phyloP scores from a whole-genome alignment of 1,140 invertebrate genomes.

The Heliothis virescens region DNA sequence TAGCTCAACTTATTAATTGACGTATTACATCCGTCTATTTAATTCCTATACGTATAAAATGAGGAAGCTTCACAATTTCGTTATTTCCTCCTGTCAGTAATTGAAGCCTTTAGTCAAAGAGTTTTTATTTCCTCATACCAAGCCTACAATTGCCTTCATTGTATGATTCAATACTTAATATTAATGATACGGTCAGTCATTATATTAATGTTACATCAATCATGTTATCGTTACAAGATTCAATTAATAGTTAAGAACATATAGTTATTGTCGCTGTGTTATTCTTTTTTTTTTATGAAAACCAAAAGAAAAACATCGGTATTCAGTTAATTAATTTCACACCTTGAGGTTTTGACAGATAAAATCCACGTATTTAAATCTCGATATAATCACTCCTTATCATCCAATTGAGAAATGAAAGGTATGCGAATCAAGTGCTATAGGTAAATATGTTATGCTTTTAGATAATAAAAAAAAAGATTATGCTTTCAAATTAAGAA shows the following conservation, averaged over 20 bases:
- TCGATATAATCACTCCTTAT: not conserved
- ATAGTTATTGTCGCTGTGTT: too few relatives aligned
- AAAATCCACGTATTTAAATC: too few relatives aligned
- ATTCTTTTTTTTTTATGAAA: too few relatives aligned
- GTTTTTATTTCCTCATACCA: slow-evolving; percentile 25
- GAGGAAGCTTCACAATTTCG: slow-evolving; percentile 13
- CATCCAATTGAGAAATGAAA: not conserved
- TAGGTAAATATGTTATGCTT: slow-evolving; percentile 1
- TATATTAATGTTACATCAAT: not conserved
- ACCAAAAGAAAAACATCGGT: too few relatives aligned
- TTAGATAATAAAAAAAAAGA: slow-evolving; percentile 16
- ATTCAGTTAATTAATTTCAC: too few relatives aligned
- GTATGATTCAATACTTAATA: slow-evolving; percentile 2
- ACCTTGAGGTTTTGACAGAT: too few relatives aligned
- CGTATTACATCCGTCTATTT: too few relatives aligned
- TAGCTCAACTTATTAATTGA: too few relatives aligned
- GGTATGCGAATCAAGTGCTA: not conserved
- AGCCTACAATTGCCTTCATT: slow-evolving; percentile 11
- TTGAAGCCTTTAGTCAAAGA: not conserved
- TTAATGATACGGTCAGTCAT: slow-evolving; percentile 23
- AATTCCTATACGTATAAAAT: not conserved
- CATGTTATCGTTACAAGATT: slow-evolving; percentile 3
- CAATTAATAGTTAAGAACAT: not conserved
- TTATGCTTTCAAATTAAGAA: slow-evolving; percentile 13
- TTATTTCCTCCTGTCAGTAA: not conserved